Conservation (phyloP, 2,888 invertebrate species). For the Ormyrus pomaceus region DNA sequence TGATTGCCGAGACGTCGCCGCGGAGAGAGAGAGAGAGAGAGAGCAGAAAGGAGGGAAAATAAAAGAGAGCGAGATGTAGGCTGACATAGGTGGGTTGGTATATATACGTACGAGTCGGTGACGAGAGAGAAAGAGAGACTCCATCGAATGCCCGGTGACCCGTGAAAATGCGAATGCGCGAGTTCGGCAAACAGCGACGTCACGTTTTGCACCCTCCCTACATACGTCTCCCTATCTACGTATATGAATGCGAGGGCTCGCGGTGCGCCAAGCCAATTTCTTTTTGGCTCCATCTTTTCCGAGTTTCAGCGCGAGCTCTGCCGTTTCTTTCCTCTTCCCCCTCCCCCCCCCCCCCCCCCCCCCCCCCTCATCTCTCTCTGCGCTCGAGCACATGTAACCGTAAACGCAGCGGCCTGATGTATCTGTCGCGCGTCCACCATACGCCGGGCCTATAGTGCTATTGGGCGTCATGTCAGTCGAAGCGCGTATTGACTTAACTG, state of each 20-base stretch:
- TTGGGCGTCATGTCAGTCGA: too few species aligned
- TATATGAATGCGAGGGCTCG: conserved; percentile 53
- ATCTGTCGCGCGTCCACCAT: too few species aligned
- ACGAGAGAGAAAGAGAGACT: conserved; percentile 49
- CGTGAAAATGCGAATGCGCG: conserved; percentile 71
- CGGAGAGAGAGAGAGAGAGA: conserved; percentile 3
- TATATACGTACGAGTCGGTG: neutral
- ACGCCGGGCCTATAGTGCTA: too few species aligned
- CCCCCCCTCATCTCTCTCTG: neutral
- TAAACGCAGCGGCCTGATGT: too few species aligned
- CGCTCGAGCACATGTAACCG: neutral
- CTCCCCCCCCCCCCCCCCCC: neutral
- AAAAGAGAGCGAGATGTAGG: neutral
- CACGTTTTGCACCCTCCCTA: conserved; percentile 59
- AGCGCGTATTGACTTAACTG: conserved; percentile 22
- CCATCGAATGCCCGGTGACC: conserved; percentile 69
- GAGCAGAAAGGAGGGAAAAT: neutral
- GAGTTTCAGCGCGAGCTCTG: conserved; percentile 47
- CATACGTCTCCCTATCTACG: neutral
- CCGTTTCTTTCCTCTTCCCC: conserved; percentile 38
- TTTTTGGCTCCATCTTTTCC: conserved; percentile 58
- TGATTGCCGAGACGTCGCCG: neutral
- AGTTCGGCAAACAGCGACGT: conserved; percentile 69
- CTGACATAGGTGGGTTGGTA: conserved; percentile 22
- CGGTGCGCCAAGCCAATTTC: conserved; percentile 43